Evolutionary conservation across 1,140 invertebrate genomes (phyloP).

Genomic region (Papilio helenus): DNA sequence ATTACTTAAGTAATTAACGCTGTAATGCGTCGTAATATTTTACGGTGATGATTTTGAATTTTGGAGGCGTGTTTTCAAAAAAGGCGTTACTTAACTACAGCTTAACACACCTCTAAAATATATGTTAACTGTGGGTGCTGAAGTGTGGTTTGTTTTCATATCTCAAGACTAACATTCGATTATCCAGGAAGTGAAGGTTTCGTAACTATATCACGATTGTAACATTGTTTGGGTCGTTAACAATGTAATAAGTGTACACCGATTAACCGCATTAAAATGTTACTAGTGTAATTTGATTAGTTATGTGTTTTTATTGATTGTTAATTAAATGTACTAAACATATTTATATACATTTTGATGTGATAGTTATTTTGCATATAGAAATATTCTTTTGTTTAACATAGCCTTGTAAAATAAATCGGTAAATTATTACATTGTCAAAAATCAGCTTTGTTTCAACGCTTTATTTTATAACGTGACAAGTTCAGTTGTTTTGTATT

Average conservation of each 20-base stretch:
- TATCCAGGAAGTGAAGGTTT: background rate
- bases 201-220: background rate
- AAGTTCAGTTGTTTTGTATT: background rate
- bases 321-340: no score
- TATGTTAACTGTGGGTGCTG: background rate
- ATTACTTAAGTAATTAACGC: background rate
- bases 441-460: background rate
- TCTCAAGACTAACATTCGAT: background rate
- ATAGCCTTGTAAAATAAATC: conserved; percentile 6
- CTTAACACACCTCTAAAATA: background rate
- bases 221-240: background rate
- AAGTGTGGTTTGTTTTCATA: background rate
- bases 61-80: conserved; percentile 5
- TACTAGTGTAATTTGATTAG: no score
- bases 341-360: no score
- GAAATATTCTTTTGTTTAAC: background rate
- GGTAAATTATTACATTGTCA: background rate
- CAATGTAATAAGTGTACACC: background rate
- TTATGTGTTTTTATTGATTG: no score
- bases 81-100: background rate
- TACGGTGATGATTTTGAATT: background rate
- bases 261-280: no score
- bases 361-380: background rate
- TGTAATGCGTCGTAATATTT: background rate
- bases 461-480: background rate